These are phyloP conservation scores for Rhopalosiphum nymphaeae DNA, from an alignment of 2,888 invertebrate genomes.

Conservation along the genomic window DNA sequence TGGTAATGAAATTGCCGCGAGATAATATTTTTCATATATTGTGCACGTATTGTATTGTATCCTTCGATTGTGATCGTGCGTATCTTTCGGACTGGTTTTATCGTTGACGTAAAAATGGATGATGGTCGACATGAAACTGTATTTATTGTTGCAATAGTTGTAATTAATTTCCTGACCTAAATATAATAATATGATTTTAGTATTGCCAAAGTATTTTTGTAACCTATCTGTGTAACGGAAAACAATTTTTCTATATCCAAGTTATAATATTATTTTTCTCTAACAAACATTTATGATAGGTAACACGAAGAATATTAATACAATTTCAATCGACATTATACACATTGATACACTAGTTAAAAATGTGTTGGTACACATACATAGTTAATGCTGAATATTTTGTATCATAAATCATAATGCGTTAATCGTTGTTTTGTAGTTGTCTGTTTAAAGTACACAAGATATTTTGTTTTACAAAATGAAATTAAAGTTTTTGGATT, in stretches of 20 bases:
- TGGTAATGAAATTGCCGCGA: constrained; percentile 7
- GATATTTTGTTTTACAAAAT: neutral
- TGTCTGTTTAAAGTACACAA: neutral
- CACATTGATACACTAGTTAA: too few species aligned
- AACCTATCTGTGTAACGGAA: neutral
- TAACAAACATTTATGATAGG: neutral
- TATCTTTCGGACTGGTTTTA: neutral
- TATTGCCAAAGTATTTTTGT: neutral
- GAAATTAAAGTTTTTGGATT: neutral
- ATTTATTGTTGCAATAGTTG: neutral
- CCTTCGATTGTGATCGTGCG: neutral
- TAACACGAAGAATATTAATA: neutral
- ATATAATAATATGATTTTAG: neutral
- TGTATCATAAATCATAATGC: neutral
- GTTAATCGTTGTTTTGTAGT: neutral
- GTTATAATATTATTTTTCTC: neutral
- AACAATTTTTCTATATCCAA: neutral
- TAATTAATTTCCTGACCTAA: neutral
- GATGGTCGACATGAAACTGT: neutral
- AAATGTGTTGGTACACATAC: neutral
- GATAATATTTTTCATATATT: neutral
- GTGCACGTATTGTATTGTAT: neutral
- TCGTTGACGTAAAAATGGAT: neutral
- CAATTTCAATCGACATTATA: neutral
- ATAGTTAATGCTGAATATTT: neutral